These are phyloP conservation scores for Zootoca vivipara DNA, from an alignment of 2,113 vertebrate genomes.

Conservation along the genomic window DNA sequence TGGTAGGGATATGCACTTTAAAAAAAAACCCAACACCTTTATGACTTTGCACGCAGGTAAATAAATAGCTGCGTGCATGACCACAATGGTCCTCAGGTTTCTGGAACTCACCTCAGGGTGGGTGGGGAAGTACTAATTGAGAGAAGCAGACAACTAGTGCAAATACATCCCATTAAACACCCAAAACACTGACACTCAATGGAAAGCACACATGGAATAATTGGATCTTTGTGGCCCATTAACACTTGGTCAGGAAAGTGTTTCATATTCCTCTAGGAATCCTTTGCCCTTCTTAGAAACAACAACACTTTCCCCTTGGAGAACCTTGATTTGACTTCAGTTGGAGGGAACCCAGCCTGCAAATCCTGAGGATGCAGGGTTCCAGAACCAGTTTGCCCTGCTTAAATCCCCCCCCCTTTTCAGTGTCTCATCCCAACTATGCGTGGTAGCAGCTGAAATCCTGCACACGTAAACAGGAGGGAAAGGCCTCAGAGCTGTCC, in stretches of 20 bases:
- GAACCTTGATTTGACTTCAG: background rate
- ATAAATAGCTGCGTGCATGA: too few relatives aligned
- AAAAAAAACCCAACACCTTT: too few relatives aligned
- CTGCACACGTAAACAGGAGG: background rate
- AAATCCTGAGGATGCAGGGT: background rate
- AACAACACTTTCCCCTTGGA: background rate
- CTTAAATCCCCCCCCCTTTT: background rate
- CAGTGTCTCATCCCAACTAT: background rate
- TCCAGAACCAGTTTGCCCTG: background rate
- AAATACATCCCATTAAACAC: too few relatives aligned
- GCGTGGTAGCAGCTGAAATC: background rate
- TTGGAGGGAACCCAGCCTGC: background rate
- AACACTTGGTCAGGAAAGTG: background rate
- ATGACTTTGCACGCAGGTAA: too few relatives aligned
- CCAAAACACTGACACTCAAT: too few relatives aligned
- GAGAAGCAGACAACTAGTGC: too few relatives aligned
- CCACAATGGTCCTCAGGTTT: too few relatives aligned
- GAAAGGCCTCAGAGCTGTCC: background rate
- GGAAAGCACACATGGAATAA: too few relatives aligned
- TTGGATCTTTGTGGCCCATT: too few relatives aligned
- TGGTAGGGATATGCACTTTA: too few relatives aligned
- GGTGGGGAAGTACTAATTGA: too few relatives aligned
- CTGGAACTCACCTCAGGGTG: too few relatives aligned
- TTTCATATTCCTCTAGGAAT: background rate
- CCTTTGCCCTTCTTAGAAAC: background rate